A percentile compares a stretch with the other conserved stretches of the same genome.
Conservation (phyloP, 1,140 invertebrate genomes). For the Ceratoteleas bidentatus region DNA sequence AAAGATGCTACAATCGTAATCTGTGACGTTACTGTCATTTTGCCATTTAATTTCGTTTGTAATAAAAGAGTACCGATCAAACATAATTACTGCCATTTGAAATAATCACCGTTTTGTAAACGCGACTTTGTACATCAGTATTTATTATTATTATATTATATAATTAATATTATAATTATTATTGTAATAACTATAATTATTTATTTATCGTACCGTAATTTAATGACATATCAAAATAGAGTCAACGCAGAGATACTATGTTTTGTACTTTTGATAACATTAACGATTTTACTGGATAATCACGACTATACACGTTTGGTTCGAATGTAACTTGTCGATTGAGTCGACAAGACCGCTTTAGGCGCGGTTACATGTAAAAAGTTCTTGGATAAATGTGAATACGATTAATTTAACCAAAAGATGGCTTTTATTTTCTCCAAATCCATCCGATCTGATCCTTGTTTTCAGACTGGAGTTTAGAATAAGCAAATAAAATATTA, state of each 20-base stretch:
- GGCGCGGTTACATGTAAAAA: constrained; percentile 52
- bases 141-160: constrained; percentile 72
- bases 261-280: constrained; percentile 79
- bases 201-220: constrained; percentile 78
- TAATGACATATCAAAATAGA: constrained; percentile 66
- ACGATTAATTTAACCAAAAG: constrained; percentile 31
- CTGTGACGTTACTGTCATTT: constrained; percentile 23
- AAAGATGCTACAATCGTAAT: constrained; percentile 63
- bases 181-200: constrained; percentile 69
- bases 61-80: constrained; percentile 18
- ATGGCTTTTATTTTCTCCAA: not conserved
- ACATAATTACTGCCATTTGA: constrained; percentile 75
- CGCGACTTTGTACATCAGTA: constrained; percentile 80
- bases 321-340: constrained; percentile 59
- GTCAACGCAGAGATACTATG: constrained; percentile 70
- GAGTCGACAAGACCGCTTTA: constrained; percentile 52
- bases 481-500: too few relatives aligned
- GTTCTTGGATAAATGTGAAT: constrained; percentile 55
- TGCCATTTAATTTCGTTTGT: constrained; percentile 29
- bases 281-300: constrained; percentile 56
- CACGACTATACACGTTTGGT: constrained; percentile 43
- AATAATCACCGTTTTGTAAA: constrained; percentile 66
- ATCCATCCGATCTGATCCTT: too few relatives aligned
- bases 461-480: too few relatives aligned
- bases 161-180: not conserved